Evolutionary conservation across 2,113 vertebrate species (phyloP), one percentile per base, ranked within the genome.

Genomic region (Todiramphus chloris): DNA sequence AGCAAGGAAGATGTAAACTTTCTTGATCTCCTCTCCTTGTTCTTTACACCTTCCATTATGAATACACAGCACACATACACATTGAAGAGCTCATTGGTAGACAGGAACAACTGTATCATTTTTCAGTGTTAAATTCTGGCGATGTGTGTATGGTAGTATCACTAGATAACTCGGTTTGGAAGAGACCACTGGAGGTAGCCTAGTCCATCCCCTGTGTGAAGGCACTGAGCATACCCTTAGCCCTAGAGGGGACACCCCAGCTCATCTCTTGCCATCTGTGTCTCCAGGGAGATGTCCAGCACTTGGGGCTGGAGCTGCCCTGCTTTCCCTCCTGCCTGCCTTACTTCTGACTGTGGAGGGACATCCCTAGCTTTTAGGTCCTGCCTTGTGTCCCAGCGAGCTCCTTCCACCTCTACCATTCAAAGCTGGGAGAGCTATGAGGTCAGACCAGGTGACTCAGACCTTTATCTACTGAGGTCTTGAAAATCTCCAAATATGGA

Each of bases 131-230:
- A 50, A 56, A 76, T 66, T 33, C 30, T 77, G 50, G 6, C 11
- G 16, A 3, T 17, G 6, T 67, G 6, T 53, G 9, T 46, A 19
- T 43, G 25, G 28, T 41, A 33, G 30, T 17, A 91, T 60, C 31
- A 41, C 16, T 6, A 0, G 8, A 50, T 68, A 73, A 24, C 15
- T 46, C 44, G 21, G 25, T 14, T 48, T 67, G 53, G 30, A 60
- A 67, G 30, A 20, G 4, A 72, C 16, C 37, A 30, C 30, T 3
- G 5, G 16, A 76, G 8, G 8, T 82, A 5, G 20, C 31, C 41
- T n/a, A 30, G 11, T 50, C 17, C 35, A 56, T 19, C 5, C 25
- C 13, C 39, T 43, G 23, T 23, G 3, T 0, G 0, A 39, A 41
- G 10, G 3, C 1, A 1, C n/a, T 84, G 78, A 78, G 51, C 33